Base-by-base conservation (phyloP, 2,797 vertebrate genomes). In the Galaxias olidus region DNA sequence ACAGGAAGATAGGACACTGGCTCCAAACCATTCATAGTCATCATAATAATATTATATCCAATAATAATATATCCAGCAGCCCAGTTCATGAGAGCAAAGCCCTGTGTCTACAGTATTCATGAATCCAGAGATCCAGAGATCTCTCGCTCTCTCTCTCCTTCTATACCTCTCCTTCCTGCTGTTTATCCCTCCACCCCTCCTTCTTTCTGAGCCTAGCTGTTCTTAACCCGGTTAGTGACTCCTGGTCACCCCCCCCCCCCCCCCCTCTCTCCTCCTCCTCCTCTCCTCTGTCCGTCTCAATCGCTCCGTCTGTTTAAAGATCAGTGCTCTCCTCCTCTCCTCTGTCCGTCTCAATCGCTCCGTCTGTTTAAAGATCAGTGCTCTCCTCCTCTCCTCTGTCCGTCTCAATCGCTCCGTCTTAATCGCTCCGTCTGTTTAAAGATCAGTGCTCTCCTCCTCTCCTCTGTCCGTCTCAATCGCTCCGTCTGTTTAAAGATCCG, bases 181-280 rank as follows among this genome's bases (percentile, higher is more conserved):
- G 3, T 30, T 30, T 30, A 30, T 30, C 30, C 30, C 30, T 30
- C 30, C 6, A 6, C 30, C 30, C 30, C 30, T 30, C 30, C 6
- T 6, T 30, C 6, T 30, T 6, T 30, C 30, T 30, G 6, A 30
- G 44, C 41, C 76, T 79, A 82, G 84, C 84, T 80, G 86, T 87
- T 81, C 75, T 73, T 91, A 92, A 92, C 87, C 77, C 80, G 86
- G 89, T 92, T 91, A 91, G 85, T 60, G 63, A 78, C 87, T 84
- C 80, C 75, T 54, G 58, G 43, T 71, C 75, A 65, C 69, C 63
- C 66, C 74, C 69, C 73, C 69, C 72, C 11, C 55, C 59, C 44
- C 0, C 18, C 57, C 50, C 45, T 18, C 42, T 17, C 61, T 59
- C 61, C 73, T 69, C 75, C 60, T 60, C 66, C 54, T 63, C 49